Conservation (phyloP, 2,113 vertebrate genomes). For the Brachyhypopomus gauderio region DNA sequence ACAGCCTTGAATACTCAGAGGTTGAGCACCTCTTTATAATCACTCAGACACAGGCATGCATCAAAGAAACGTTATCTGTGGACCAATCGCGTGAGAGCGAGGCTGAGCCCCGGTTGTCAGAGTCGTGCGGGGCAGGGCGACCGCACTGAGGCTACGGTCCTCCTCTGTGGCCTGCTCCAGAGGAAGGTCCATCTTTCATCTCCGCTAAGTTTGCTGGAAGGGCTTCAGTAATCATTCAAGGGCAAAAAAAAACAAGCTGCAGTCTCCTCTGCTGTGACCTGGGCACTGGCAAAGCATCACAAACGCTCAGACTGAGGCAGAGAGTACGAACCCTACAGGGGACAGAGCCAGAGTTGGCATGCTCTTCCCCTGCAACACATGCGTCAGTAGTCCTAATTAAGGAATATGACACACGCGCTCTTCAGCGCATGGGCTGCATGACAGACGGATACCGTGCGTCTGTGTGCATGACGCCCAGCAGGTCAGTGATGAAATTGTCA, state of each 20-base stretch:
- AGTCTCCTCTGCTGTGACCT: conserved; percentile 48
- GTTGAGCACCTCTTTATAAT: conserved; percentile 20
- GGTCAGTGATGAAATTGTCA: conserved; percentile 49
- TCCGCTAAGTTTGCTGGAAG: conserved; percentile 4
- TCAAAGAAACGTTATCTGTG: conserved; percentile 21
- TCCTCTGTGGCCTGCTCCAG: conserved; percentile 29
- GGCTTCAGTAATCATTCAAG: conserved; percentile 49
- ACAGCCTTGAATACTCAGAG: background rate
- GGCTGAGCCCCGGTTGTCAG: conserved; percentile 39
- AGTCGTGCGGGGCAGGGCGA: conserved; percentile 1
- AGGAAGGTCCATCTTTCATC: conserved; percentile 45
- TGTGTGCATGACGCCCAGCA: conserved; percentile 55
- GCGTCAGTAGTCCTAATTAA: conserved; percentile 38
- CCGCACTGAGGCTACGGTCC: background rate
- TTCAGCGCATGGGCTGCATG: background rate
- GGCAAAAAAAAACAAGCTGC: conserved; percentile 29
- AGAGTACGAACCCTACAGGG: conserved; percentile 30
- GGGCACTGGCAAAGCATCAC: background rate
- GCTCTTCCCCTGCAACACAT: conserved; percentile 9
- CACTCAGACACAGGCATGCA: conserved; percentile 20
- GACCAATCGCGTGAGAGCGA: conserved; percentile 30
- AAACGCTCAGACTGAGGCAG: background rate
- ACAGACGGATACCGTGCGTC: background rate
- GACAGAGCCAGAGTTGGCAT: conserved; percentile 11
- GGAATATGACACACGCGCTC: conserved; percentile 4